Conservation (phyloP, 2,888 invertebrate species). For the Yponomeuta sedellus region DNA sequence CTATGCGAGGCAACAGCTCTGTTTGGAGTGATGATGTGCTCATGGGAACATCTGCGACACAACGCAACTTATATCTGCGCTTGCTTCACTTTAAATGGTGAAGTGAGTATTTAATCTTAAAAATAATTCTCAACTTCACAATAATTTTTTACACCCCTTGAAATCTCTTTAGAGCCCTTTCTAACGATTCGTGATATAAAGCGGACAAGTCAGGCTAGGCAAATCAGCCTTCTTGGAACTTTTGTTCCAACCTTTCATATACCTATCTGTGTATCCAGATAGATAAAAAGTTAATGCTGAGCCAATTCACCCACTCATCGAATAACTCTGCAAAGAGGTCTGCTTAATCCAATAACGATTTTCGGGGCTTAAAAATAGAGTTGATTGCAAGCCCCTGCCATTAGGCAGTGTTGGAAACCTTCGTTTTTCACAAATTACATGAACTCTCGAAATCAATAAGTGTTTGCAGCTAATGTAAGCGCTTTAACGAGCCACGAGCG, state of each 20-base stretch:
- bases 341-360: background rate
- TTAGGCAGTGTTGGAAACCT: conserved; percentile 16
- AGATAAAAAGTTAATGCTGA: no score
- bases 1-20: background rate
- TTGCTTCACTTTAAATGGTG: no score
- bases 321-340: background rate
- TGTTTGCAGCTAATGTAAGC: conserved; percentile 73
- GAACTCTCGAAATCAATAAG: conserved; percentile 70
- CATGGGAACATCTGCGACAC: background rate
- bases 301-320: no score
- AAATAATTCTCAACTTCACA: no score
- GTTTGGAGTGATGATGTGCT: background rate
- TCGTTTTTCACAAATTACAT: conserved; percentile 48
- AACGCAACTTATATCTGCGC: background rate
- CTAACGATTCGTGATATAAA: no score
- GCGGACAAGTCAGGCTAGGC: no score
- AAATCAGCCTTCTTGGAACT: no score
- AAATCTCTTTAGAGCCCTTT: no score
- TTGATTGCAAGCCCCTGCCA: background rate
- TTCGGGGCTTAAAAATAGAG: background rate
- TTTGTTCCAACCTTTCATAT: no score
- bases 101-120: no score
- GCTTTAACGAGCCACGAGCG: conserved; percentile 73
- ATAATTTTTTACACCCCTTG: no score
- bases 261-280: no score